These are phyloP conservation scores for Chrysocyon brachyurus DNA, from an alignment of 2,797 vertebrate species.

Conservation along the genomic window DNA sequence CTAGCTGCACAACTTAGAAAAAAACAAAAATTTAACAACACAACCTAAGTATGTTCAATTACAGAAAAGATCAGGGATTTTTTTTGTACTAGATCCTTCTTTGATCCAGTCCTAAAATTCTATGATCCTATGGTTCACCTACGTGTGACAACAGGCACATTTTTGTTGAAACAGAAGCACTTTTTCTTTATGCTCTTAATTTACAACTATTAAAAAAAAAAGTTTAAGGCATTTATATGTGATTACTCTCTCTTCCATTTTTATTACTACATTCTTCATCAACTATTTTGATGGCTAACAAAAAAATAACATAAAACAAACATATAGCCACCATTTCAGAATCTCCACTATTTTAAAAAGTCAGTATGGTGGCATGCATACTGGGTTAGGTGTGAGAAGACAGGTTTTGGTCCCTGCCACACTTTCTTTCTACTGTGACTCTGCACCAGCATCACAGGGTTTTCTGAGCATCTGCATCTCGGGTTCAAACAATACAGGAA, in stretches of 20 bases:
- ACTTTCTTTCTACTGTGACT: no score
- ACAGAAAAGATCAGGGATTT: neutral
- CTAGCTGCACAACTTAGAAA: neutral
- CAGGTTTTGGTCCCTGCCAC: no score
- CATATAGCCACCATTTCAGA: neutral
- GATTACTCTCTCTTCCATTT: neutral
- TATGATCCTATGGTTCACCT: neutral
- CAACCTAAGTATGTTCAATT: neutral
- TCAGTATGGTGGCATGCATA: fast-evolving
- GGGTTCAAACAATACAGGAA: neutral
- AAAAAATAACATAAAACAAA: neutral
- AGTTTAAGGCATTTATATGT: neutral
- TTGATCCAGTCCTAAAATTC: neutral
- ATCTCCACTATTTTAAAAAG: neutral
- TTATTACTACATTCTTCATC: neutral
- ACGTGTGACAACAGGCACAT: neutral
- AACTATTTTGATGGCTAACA: neutral
- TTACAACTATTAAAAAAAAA: neutral
- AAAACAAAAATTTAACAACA: neutral
- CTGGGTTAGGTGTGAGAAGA: neutral
- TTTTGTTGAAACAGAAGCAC: neutral
- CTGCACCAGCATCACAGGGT: fast-evolving
- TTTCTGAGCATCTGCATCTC: neutral
- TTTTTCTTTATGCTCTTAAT: neutral
- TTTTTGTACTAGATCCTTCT: neutral